Percentiles rank a stretch among this genome's conserved stretches.
These are phyloP conservation scores for Amphiprion clarkii DNA, from an alignment of 2,797 vertebrate genomes.

Conservation along the genomic window DNA sequence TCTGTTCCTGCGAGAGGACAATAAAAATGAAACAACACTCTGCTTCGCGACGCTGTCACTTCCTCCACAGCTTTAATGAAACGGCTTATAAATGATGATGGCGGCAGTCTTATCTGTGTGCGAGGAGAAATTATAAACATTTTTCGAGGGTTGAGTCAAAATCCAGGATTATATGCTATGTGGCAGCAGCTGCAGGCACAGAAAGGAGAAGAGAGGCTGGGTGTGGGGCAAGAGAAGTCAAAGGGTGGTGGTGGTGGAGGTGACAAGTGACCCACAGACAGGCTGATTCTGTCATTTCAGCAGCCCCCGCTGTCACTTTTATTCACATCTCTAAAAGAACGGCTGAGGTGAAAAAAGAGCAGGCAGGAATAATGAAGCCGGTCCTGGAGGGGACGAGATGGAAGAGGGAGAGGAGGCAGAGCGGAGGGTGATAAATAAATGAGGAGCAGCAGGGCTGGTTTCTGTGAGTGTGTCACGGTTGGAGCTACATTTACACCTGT, in stretches of 20 bases:
- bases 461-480: conserved; percentile 81
- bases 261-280: conserved; percentile 83
- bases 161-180: conserved; percentile 42
- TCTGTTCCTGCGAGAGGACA: conserved; percentile 8
- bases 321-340: conserved; percentile 81
- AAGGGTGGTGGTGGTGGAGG: conserved; percentile 49
- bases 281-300: conserved; percentile 84
- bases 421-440: conserved; percentile 81
- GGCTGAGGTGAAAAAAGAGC: conserved; percentile 65
- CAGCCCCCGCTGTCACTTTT: conserved; percentile 83
- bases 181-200: conserved; percentile 60
- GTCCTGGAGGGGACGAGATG: conserved; percentile 62
- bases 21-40: conserved; percentile 43
- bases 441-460: conserved; percentile 74
- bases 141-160: conserved; percentile 31
- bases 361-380: conserved; percentile 82
- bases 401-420: conserved; percentile 31
- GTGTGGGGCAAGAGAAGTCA: conserved; percentile 42
- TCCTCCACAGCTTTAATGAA: conserved; percentile 26
- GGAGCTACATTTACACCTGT: conserved; percentile 85
- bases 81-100: conserved; percentile 28
- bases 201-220: conserved; percentile 23
- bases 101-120: conserved; percentile 17
- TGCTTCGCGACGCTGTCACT: not conserved
- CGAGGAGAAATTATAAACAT: conserved; percentile 29